These are phyloP conservation scores for Brachylomia viminalis DNA, from an alignment of 2,888 invertebrate species.

Conservation along the genomic window DNA sequence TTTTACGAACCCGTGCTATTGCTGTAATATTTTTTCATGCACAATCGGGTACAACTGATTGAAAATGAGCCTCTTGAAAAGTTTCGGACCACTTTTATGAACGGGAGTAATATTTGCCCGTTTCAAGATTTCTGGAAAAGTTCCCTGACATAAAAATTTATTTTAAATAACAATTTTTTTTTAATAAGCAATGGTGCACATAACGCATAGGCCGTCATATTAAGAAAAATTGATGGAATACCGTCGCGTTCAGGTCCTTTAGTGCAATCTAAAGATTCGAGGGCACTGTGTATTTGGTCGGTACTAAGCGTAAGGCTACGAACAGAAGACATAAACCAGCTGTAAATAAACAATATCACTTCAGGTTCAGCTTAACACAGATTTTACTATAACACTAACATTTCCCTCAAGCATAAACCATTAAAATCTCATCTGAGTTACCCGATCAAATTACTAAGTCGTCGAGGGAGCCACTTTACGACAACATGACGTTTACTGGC, in stretches of 20 bases:
- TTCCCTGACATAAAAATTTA: not conserved
- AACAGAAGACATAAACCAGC: no score
- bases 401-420: slow-evolving; percentile 11
- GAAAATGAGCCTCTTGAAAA: no score
- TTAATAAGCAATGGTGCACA: no score
- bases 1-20: no score
- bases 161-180: not conserved
- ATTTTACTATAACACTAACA: not conserved
- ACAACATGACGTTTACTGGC: slow-evolving; percentile 10
- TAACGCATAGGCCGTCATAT: no score
- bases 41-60: no score
- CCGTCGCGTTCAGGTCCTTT: not conserved
- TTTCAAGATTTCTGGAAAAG: not conserved
- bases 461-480: slow-evolving; percentile 45
- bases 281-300: not conserved
- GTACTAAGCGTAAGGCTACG: not conserved
- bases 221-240: no score
- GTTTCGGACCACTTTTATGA: not conserved
- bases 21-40: no score
- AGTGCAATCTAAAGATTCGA: not conserved
- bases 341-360: not conserved
- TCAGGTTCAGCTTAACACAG: not conserved
- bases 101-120: not conserved
- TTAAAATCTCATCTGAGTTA: slow-evolving; percentile 20
- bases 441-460: slow-evolving; percentile 37